Evolutionary conservation across 2,888 invertebrate species (phyloP), one percentile per base, ranked within the genome.

Genomic region (Epistrophella euchroma): DNA sequence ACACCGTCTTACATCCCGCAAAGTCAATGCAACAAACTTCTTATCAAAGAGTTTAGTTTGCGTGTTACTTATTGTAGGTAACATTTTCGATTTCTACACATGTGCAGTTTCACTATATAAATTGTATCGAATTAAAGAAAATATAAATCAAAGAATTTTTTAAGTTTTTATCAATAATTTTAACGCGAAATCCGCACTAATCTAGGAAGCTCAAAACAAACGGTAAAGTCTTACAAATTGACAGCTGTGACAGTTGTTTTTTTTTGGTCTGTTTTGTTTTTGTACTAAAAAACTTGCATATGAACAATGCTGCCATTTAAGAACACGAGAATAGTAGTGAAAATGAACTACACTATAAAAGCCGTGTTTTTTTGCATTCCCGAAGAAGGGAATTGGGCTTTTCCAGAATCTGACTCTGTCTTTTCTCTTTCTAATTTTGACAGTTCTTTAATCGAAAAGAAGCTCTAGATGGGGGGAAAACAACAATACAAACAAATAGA

Each of bases 21-120:
- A 86, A 43, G 90, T 88, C 1, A 87, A 77, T 2, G 90, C 89
- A 70, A 91, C 89, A 81, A 91, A 91, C 56, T 90, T 89, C 19
- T 88, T 89, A 87, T 90, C 91, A 28, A 91, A 91, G 1, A 90
- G 84, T 73, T 89, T 89, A 0, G 71, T 19, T 40, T 77, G 76
- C 2, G 60, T 43, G 52, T 73, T 52, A 76, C 17, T 80, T n/a
- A n/a, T n/a, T 73, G 62, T 47, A 15, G 60, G 62, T 13, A 85
- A 6, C 85, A 85, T 85, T 37, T 68, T 80, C 5, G 22, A 11
- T 17, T 32, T 52, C 1, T 17, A 17, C 5, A 47, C 28, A n/a
- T 17, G 4, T 45, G 19, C 10, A 25, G 22, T 47, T 64, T 13
- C n/a, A 55, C 11, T 56, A 58, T 68, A 72, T 76, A 73, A 56